Base-by-base conservation (phyloP, 2,113 vertebrate species). In the Semnornis frantzii region DNA sequence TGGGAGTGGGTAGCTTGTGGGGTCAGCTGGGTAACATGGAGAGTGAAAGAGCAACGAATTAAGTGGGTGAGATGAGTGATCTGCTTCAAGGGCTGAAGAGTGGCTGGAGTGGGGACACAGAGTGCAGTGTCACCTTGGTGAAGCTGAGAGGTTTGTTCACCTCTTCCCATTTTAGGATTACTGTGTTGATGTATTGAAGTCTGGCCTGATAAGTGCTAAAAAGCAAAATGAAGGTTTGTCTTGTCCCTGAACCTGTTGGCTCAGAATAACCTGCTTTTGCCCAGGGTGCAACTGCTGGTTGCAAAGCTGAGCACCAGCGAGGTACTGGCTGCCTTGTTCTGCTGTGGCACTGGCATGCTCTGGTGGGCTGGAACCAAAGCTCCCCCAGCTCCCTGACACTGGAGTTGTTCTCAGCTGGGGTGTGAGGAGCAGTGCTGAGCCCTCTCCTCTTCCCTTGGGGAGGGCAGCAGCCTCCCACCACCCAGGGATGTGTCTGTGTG, bases 1-100 rank as follows among this genome's bases (percentile, higher is more conserved):
- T 12, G 0, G 15, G 21, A 10, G 8, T 5, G 19, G n/a, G 55
- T 1, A 3, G 20, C 60, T 52, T 0, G 0, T 28, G 83, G 27
- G 76, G 68, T 16, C 80, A 76, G 42, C 14, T 4, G 48, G 59
- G 30, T 2, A 0, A 19, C 0, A 1, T 4, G 12, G 21, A 4
- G 23, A 21, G 39, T 4, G 80, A 46, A 50, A 33, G 1, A 31
- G 72, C 28, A 18, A 0, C 1, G 37, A 37, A 44, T 74, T 18
- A 12, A 5, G 20, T 1, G 65, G 10, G 24, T 12, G 60, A 71
- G 64, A 9, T 4, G 30, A 31, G 11, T 8, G 46, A 27, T 59
- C 52, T 66, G 15, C 42, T 54, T 12, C 48, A 6, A 33, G 39
- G 69, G 1, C 12, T 30, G 46, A 8, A 27, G 13, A 1, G 55